These are phyloP conservation scores for Calliphora vicina DNA, from an alignment of 1,140 invertebrate genomes.

Conservation along the genomic window DNA sequence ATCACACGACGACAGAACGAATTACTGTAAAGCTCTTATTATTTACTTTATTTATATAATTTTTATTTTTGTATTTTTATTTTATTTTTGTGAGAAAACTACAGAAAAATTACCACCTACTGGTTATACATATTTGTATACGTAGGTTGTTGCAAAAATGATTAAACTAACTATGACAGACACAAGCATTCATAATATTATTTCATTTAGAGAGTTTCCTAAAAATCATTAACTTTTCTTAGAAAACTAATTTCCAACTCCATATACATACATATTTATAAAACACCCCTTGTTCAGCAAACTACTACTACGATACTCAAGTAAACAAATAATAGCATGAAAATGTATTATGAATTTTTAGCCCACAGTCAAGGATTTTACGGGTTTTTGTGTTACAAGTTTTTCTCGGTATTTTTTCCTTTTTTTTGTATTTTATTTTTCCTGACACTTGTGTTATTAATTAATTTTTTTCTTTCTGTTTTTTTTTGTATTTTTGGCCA, in stretches of 20 bases:
- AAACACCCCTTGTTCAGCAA: not conserved
- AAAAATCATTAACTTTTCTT: too few species aligned
- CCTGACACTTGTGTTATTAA: slow-evolving; percentile 4
- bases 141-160: not conserved
- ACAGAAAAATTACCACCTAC: not conserved
- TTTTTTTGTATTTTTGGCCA: too few species aligned
- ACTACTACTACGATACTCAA: not conserved
- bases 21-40: not conserved
- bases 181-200: not conserved
- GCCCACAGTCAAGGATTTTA: not conserved
- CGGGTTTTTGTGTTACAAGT: not conserved
- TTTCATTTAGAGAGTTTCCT: too few species aligned
- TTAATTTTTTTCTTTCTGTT: not conserved
- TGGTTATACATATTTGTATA: not conserved
- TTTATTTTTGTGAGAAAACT: not conserved
- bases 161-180: not conserved
- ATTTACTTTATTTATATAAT: slow-evolving; percentile 5
- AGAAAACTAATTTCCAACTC: not conserved
- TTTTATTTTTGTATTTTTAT: not conserved
- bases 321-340: not conserved
- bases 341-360: not conserved
- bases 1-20: not conserved
- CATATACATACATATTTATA: not conserved
- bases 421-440: not conserved
- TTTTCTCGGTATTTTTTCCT: not conserved